Evolutionary conservation across 2,888 invertebrate species (phyloP), one percentile per base, ranked within the genome.

Genomic region (Oxyteleia sp.): DNA sequence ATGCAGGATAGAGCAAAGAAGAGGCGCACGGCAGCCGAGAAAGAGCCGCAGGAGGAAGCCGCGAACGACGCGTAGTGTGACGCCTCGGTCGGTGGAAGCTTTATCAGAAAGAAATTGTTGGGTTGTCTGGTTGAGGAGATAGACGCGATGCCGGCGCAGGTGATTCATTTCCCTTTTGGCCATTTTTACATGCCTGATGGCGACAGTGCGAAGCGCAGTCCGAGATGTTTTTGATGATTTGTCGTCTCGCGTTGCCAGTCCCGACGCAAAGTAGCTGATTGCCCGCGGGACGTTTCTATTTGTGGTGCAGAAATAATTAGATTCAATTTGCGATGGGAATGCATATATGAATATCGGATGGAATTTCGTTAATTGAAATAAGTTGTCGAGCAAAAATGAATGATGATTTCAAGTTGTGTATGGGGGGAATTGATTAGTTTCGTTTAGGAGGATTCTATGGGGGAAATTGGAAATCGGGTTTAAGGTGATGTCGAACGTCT

Each of bases 61-160:
- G 38, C 26, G 53, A 10, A 45, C 29, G 59, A 76, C 63, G 63
- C 35, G 59, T 68, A 68, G 43, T 69, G 81, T 64, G 74, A 81
- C 78, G 81, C 84, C 66, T 69, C 35, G 47, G 15, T 38, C 16
- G 32, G 45, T 63, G 69, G 69, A 71, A 63, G 63, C 63, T 13
- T 53, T 23, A 51, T 57, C 59, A 69, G 82, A 64, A 76, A 82
- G 71, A 71, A 76, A 71, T 66, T 51, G 74, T 63, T 68, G 51
- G 69, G 72, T 63, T 64, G 71, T 72, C 26, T 38, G 18, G 57
- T 53, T 29, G 69, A 23, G 43, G 41, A 61, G 79, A 64, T 53
- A 29, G 63, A 59, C 47, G 61, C 23, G 47, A 20, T 53, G 51
- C 59, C n/a, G 29, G 2, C 20, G 13, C 2, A 47, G 23, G n/a